phyloP scores from a whole-genome alignment of 2,888 invertebrate genomes.

The Sarcophaga subvicina region DNA sequence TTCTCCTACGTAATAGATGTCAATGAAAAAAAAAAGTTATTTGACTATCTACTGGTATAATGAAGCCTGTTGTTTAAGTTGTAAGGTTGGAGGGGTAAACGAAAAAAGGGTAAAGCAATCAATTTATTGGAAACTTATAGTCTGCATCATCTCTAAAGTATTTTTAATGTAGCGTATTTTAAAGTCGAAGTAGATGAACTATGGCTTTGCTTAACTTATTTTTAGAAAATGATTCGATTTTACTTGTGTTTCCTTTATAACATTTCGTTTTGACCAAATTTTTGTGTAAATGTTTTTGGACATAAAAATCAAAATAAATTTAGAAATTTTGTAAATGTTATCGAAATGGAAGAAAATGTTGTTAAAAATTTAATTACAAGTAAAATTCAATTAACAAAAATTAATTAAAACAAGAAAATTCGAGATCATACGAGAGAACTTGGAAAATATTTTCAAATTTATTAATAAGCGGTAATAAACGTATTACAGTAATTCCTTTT shows the following conservation, averaged over 20 bases:
- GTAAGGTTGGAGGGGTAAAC: too few species aligned
- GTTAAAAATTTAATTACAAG: background rate
- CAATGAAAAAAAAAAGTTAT: too few species aligned
- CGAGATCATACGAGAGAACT: background rate
- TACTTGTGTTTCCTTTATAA: constrained; percentile 25
- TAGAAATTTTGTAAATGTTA: background rate
- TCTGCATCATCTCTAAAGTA: too few species aligned
- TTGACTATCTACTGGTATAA: too few species aligned
- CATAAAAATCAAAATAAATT: constrained; percentile 15
- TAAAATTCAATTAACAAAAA: background rate
- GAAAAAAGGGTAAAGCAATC: too few species aligned
- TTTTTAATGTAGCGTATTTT: too few species aligned
- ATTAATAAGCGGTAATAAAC: too few species aligned
- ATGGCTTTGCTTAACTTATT: constrained; percentile 49
- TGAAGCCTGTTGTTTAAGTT: too few species aligned
- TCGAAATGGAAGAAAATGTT: background rate
- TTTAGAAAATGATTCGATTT: constrained; percentile 70
- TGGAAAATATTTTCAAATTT: background rate
- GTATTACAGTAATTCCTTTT: too few species aligned
- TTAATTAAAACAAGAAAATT: background rate
- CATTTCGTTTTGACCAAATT: constrained; percentile 15
- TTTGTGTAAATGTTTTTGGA: constrained; percentile 14
- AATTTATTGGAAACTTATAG: too few species aligned
- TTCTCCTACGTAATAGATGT: too few species aligned
- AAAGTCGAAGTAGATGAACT: too few species aligned